Percentiles rank a stretch among this genome's conserved stretches.
Conservation (phyloP, 2,797 vertebrate species). For the Myotis daubentonii region DNA sequence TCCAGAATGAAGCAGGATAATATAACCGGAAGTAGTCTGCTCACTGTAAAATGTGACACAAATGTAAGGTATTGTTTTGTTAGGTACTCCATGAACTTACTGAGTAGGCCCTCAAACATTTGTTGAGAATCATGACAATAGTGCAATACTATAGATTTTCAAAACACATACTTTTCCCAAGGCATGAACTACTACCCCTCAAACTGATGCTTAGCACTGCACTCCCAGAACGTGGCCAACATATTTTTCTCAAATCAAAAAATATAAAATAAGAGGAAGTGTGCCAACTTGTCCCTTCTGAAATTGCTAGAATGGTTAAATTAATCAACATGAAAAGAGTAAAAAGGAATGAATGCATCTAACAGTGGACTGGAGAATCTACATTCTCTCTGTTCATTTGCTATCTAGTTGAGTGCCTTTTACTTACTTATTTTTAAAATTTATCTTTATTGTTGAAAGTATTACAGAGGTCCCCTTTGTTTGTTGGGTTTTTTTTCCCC, state of each 20-base stretch:
- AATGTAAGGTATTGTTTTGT: neutral
- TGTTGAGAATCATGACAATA: neutral
- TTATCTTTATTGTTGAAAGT: too few relatives aligned
- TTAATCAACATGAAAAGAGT: neutral
- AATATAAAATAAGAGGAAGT: neutral
- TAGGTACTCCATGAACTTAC: neutral
- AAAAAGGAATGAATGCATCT: neutral
- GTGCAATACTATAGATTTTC: neutral
- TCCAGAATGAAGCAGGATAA: conserved; percentile 10
- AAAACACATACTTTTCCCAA: neutral
- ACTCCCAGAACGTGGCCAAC: neutral
- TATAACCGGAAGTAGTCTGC: neutral
- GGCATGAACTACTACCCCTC: neutral
- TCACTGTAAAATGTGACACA: neutral
- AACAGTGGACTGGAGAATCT: neutral
- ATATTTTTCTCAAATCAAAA: conserved; percentile 6
- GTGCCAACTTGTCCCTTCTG: neutral
- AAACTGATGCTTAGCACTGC: neutral
- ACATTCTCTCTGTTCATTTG: neutral
- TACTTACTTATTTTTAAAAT: too few relatives aligned
- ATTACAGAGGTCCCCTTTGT: too few relatives aligned
- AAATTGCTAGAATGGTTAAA: neutral
- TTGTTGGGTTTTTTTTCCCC: too few relatives aligned
- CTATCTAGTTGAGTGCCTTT: neutral
- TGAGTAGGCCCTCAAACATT: neutral